phyloP scores from a whole-genome alignment of 1,140 invertebrate genomes.

The Halyomorpha halys region DNA sequence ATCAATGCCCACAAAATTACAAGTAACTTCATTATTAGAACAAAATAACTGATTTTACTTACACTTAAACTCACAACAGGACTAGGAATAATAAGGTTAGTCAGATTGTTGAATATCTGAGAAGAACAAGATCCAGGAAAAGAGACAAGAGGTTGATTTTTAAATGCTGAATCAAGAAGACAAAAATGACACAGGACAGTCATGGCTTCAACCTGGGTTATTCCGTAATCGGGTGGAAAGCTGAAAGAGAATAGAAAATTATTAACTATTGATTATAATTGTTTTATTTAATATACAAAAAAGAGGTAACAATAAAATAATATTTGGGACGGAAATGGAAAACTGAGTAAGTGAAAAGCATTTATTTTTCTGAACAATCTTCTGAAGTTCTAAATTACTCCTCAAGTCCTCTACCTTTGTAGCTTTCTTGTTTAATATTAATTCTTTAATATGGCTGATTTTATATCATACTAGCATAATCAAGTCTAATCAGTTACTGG shows the following conservation, averaged over 20 bases:
- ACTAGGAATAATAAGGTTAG: constrained; percentile 59
- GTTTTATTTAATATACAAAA: no score
- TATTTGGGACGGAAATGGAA: no score
- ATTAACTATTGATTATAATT: not conserved
- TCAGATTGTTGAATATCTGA: constrained; percentile 67
- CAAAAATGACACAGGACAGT: constrained; percentile 79
- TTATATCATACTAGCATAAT: no score
- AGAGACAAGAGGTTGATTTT: not conserved
- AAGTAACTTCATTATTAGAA: not conserved
- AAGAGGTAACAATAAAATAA: no score
- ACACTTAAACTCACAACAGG: not conserved
- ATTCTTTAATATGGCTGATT: no score
- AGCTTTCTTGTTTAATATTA: no score
- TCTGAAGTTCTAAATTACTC: no score
- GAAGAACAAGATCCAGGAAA: constrained; percentile 35
- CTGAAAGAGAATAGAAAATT: constrained; percentile 26
- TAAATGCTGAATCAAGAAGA: constrained; percentile 53
- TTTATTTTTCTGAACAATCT: no score
- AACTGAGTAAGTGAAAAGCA: no score
- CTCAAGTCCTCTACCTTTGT: no score
- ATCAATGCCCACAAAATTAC: no score
- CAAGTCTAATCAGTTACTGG: no score
- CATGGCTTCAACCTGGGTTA: constrained; percentile 68
- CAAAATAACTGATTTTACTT: not conserved
- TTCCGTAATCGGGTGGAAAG: constrained; percentile 64